Conservation (phyloP, 1,140 invertebrate genomes). For the Ditylenchus dipsaci region DNA sequence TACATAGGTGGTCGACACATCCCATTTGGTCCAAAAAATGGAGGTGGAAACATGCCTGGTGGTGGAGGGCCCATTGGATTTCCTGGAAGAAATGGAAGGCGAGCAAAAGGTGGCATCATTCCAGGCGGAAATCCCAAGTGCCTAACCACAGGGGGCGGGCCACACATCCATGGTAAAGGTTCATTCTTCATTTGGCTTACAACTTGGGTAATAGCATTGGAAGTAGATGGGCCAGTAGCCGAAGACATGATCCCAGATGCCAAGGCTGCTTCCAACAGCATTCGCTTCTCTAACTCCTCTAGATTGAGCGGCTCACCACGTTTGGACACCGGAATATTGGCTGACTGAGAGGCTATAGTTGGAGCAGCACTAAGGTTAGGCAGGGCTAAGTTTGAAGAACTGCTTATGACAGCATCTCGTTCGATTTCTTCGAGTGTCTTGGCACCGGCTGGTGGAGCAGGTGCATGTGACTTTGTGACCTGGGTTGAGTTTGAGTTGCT, state of each 20-base stretch:
- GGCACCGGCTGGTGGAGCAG: not conserved
- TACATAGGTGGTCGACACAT: not conserved
- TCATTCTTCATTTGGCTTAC: not conserved
- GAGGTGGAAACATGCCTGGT: not conserved
- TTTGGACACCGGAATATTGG: not conserved
- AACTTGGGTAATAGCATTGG: not conserved
- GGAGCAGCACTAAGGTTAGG: not conserved
- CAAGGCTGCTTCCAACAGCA: slow-evolving; percentile 9
- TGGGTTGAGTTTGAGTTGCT: too few relatives aligned
- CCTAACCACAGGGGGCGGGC: not conserved
- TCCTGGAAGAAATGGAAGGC: not conserved
- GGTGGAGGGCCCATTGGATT: not conserved
- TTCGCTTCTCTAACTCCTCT: slow-evolving; percentile 10
- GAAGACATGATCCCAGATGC: slow-evolving; percentile 2
- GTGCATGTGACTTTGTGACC: too few relatives aligned
- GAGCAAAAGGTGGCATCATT: not conserved
- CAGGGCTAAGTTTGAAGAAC: not conserved
- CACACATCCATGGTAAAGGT: not conserved
- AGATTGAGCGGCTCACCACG: not conserved
- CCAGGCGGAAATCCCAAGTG: not conserved
- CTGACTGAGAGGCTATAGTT: not conserved
- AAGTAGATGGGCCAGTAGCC: not conserved
- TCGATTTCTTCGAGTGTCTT: slow-evolving; percentile 20
- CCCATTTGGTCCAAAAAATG: not conserved
- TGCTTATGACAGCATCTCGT: not conserved